Evolutionary conservation across 2,888 invertebrate genomes (phyloP), one percentile per base, ranked within the genome.

Genomic region (Lithophane socia): DNA sequence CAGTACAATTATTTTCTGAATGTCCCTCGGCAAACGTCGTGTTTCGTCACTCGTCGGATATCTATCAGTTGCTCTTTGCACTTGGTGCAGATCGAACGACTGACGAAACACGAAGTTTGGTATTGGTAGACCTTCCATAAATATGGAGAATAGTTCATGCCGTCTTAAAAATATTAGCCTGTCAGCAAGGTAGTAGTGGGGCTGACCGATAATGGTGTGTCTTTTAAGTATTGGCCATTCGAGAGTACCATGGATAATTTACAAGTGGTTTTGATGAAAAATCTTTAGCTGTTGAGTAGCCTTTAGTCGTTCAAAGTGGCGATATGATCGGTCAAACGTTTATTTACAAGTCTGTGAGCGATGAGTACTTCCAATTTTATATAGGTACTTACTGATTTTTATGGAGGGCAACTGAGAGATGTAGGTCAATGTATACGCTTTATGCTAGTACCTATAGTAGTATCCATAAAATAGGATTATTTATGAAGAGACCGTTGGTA

Each of bases 391-490:
- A 29, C 29, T 13, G 13, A 16, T 42, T 64, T 58, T 37, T 44
- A 73, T 65, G 16, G 12, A 64, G 49, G 42, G 42, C 80, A 42
- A 18, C 56, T 49, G 29, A 3, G 7, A 78, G 29, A 78, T 79
- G 44, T 77, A 44, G 80, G 72, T 73, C 54, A 77, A 71, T 24
- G 24, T 79, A 47, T 47, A 42, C 13, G 54, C 29, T 56, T 16
- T 37, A 37, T 24, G 47, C 8, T 8, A 18, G 16, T 60, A 29
- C 29, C 29, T 29, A 10, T 9, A 16, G 18, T 61, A 13, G 54
- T 13, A 56, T 56, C 49, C 21, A 73, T 78, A 64, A 56, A 64
- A 56, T 52, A 7, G 58, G 13, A 80, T 80, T 65, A 73, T 73
- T 65, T 78, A 73, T 42, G 21, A 80, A 52, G 42, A 72, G 18